These are phyloP conservation scores for Serinus canaria DNA, from an alignment of 2,113 vertebrate genomes.

Conservation along the genomic window DNA sequence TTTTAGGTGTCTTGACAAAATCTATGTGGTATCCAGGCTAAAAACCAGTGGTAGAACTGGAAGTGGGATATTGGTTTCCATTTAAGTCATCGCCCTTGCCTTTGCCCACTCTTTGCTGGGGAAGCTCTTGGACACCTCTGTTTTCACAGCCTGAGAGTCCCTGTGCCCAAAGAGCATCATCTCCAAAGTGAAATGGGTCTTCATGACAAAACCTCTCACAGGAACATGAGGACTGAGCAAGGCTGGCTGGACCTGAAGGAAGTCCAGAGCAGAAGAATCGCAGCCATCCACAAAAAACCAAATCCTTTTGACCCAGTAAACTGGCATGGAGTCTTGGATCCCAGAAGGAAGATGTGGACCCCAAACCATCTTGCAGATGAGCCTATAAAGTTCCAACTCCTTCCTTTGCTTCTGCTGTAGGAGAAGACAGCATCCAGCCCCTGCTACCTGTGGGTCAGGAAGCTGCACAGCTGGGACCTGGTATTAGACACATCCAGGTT, in stretches of 20 bases:
- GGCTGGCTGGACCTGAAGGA: background rate
- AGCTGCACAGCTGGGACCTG: background rate
- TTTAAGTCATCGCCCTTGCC: background rate
- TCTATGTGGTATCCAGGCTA: background rate
- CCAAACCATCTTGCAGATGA: background rate
- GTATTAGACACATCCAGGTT: background rate
- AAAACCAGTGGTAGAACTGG: background rate
- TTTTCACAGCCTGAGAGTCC: background rate
- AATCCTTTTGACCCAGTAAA: background rate
- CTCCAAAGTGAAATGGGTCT: background rate
- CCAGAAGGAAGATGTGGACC: background rate
- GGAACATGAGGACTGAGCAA: background rate
- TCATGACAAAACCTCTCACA: background rate
- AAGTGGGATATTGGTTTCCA: background rate
- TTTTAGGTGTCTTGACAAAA: background rate
- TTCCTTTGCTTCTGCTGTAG: background rate
- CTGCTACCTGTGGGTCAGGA: background rate
- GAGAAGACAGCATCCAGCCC: background rate
- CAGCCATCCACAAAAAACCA: background rate
- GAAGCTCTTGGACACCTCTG: background rate
- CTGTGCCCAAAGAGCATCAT: background rate
- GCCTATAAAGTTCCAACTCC: background rate
- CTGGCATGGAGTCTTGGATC: fast-evolving
- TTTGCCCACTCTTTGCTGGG: background rate
- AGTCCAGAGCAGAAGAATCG: background rate